Percentiles rank a stretch among this genome's conserved stretches.
phyloP scores from a whole-genome alignment of 2,888 invertebrate species.

The Ichneumoninae sp. region DNA sequence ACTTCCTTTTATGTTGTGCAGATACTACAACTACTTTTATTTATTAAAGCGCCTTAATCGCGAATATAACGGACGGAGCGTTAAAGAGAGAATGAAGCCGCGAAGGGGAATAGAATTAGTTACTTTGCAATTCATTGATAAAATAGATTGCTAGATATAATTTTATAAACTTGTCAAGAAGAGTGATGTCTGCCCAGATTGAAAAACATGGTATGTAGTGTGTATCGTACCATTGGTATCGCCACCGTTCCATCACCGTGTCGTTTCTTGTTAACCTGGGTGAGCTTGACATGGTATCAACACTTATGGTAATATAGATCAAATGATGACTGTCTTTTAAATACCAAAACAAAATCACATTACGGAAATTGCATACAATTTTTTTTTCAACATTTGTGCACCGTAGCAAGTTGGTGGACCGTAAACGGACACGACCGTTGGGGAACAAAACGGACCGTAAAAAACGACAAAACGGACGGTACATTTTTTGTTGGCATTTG shows the following conservation, averaged over 20 bases:
- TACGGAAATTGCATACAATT: background rate
- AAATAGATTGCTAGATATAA: background rate
- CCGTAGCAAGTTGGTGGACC: no score
- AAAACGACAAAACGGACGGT: no score
- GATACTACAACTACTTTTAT: background rate
- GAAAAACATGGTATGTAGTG: no score
- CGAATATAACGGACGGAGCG: background rate
- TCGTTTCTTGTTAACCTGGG: no score
- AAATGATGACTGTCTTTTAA: background rate
- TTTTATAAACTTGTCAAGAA: background rate
- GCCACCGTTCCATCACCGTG: no score
- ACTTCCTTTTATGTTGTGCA: constrained; percentile 44
- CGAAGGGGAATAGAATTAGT: background rate
- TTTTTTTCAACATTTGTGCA: no score
- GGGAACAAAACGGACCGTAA: no score
- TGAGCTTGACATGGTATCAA: no score
- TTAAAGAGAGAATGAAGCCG: background rate
- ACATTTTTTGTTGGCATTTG: no score
- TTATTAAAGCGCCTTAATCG: background rate
- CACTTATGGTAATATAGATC: background rate
- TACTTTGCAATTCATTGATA: background rate
- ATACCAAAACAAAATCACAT: background rate
- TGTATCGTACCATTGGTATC: no score
- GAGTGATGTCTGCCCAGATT: background rate
- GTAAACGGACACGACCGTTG: no score